Conservation (phyloP, 2,888 invertebrate species). For the Atethmia centrago region DNA sequence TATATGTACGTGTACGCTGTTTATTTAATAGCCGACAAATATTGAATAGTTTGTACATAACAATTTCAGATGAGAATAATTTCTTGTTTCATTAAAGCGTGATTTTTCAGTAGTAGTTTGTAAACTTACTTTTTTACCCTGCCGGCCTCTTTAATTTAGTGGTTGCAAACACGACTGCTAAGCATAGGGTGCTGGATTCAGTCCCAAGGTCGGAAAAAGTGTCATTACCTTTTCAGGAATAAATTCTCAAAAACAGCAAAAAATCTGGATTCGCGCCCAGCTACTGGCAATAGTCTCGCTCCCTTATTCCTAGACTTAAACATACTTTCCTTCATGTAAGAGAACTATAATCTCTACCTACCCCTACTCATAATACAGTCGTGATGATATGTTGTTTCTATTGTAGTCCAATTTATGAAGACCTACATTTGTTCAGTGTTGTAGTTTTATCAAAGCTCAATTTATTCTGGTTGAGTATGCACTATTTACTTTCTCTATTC, state of each 20-base stretch:
- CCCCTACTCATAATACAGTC: not conserved
- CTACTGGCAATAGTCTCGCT: no score
- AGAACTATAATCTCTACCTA: not conserved
- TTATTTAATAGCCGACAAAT: no score
- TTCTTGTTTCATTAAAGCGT: no score
- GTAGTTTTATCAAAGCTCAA: slow-evolving; percentile 13
- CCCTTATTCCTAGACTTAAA: no score
- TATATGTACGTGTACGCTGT: no score
- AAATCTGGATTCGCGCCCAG: no score
- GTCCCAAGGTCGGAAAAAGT: not conserved
- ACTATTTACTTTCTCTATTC: slow-evolving; percentile 52
- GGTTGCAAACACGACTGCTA: not conserved
- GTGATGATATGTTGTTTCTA: not conserved
- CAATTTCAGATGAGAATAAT: no score
- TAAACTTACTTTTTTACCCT: no score
- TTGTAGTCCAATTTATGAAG: not conserved
- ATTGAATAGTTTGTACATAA: no score
- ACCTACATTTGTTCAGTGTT: not conserved
- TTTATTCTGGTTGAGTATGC: slow-evolving; percentile 11
- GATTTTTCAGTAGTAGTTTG: no score
- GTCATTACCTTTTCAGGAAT: not conserved
- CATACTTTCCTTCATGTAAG: no score
- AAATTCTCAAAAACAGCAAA: not conserved
- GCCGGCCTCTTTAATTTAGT: not conserved
- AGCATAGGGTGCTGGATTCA: not conserved